Base-by-base conservation (phyloP, 2,113 vertebrate genomes). In the Gopherus flavomarginatus region DNA sequence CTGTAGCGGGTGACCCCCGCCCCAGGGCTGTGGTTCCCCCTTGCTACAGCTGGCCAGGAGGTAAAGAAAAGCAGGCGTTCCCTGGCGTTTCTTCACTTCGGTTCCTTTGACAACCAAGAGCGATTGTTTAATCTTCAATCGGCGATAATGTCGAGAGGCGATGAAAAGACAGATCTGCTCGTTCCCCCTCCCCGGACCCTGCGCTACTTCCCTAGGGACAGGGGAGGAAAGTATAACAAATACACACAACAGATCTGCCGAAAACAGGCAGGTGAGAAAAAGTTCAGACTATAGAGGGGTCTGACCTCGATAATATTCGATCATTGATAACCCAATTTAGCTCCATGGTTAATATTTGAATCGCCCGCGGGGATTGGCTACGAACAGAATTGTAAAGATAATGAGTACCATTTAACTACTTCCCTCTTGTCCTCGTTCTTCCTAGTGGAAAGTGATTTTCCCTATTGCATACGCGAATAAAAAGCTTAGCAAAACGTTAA, bases 311-410 rank as follows among this genome's bases (percentile, higher is more conserved):
- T 80, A 78, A 83, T 72, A 75, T 87, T 79, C 47, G 38, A 89
- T 84, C 62, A 86, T 38, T 62, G 44, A 85, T 69, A 93, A 26
- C 89, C 81, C 81, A 54, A 29, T 83, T 88, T 56, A 86, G 14
- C 65, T 86, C 79, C 84, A 89, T 88, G 94, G 78, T 92, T 38
- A 93, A 42, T 83, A 72, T 87, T 87, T 69, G 57, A 95, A 59
- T 11, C 62, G 85, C 81, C 81, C 49, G 83, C 49, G 47, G 44
- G 87, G 92, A 92, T 84, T 84, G 44, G 19, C 17, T 79, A 83
- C 77, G 93, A 86, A 86, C 86, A 77, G 54, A 54, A 81, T 53
- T 81, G 85, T 88, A 81, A 87, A 93, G 82, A 88, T 88, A 85
- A 92, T 62, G 82, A 85, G 56, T 94, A 72, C 56, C 62, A 53